These are phyloP conservation scores for Sycophila sp. DNA, from an alignment of 1,140 invertebrate genomes.

Conservation along the genomic window DNA sequence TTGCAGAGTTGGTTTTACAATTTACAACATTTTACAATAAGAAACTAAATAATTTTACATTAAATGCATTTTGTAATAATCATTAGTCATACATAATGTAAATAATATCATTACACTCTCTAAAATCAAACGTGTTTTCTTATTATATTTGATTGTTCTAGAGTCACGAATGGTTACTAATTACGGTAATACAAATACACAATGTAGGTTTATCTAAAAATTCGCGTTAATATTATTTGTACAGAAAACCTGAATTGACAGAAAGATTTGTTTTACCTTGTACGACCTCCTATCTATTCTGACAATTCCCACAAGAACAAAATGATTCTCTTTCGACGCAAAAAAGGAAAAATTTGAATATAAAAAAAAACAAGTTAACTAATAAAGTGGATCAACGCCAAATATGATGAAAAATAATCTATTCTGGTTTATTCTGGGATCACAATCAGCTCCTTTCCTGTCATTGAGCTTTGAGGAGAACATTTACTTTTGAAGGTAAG, in stretches of 20 bases:
- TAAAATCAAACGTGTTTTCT: no score
- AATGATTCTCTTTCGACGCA: slow-evolving; percentile 28
- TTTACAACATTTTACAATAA: no score
- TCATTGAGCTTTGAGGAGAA: slow-evolving; percentile 69
- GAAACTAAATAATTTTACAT: no score
- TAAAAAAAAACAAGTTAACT: slow-evolving; percentile 40
- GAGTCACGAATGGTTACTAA: slow-evolving; percentile 14
- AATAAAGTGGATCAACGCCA: slow-evolving; percentile 54
- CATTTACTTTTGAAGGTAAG: slow-evolving; percentile 71
- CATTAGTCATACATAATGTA: no score
- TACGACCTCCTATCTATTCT: slow-evolving; percentile 2
- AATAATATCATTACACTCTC: no score
- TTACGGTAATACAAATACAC: no score
- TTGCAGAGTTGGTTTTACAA: no score
- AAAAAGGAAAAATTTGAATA: slow-evolving; percentile 47
- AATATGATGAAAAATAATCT: slow-evolving; percentile 67
- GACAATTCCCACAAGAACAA: slow-evolving; percentile 12
- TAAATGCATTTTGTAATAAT: no score
- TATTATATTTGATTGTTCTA: background rate
- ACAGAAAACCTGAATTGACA: slow-evolving; percentile 20
- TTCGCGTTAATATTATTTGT: no score
- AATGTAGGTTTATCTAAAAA: no score
- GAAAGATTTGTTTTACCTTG: background rate
- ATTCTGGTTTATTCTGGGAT: slow-evolving; percentile 69
- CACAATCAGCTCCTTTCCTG: slow-evolving; percentile 69